These are phyloP conservation scores for Notiomystis cincta DNA, from an alignment of 2,113 vertebrate species.

Conservation along the genomic window DNA sequence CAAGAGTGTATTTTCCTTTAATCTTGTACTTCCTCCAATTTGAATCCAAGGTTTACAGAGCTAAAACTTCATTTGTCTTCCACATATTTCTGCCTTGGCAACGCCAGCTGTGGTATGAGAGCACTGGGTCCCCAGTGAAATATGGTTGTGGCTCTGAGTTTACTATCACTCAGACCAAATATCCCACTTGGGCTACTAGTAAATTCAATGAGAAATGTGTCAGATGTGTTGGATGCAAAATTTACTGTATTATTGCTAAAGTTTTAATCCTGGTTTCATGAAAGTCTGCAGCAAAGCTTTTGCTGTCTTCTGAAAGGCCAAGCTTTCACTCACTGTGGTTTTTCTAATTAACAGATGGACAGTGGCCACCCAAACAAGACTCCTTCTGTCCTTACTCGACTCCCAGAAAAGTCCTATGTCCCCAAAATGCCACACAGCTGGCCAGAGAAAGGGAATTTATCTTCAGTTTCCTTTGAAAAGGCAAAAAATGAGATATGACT, in stretches of 20 bases:
- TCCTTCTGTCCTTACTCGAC: neutral
- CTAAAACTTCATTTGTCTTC: neutral
- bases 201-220: neutral
- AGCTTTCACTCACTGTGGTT: fast-evolving
- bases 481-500: neutral
- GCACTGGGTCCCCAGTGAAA: neutral
- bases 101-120: neutral
- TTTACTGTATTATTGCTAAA: neutral
- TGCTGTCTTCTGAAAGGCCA: neutral
- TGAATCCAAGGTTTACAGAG: neutral
- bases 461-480: neutral
- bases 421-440: neutral
- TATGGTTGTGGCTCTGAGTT: neutral
- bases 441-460: neutral
- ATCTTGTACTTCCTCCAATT: neutral
- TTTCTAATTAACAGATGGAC: neutral
- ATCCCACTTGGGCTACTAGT: neutral
- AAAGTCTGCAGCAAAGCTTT: neutral
- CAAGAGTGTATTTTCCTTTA: neutral
- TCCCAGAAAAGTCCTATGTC: neutral
- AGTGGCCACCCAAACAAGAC: neutral
- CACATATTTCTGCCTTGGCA: neutral
- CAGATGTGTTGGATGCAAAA: neutral
- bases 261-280: neutral
- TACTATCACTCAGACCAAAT: neutral